Conservation (phyloP, 1,140 invertebrate species). For the Atta colombica region DNA sequence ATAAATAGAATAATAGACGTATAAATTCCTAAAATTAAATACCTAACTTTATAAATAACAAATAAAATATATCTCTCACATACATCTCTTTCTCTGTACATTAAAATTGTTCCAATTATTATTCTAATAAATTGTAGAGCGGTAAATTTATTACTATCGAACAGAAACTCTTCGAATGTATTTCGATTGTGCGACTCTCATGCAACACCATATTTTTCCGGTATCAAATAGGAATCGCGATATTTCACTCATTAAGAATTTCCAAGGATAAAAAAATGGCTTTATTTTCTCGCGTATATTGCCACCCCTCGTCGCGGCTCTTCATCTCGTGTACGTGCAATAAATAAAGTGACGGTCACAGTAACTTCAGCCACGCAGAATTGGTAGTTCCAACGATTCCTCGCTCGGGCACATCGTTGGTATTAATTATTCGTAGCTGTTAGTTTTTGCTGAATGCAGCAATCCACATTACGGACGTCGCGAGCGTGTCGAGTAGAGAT, state of each 20-base stretch:
- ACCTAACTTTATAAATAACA: not conserved
- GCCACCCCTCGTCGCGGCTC: conserved; percentile 35
- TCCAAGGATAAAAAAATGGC: conserved; percentile 54
- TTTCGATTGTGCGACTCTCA: conserved; percentile 1
- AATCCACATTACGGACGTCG: conserved; percentile 43
- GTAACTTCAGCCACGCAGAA: conserved; percentile 47
- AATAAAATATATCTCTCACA: not conserved
- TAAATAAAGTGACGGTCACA: conserved; percentile 58
- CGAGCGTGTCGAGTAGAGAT: not conserved
- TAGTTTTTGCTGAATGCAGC: conserved; percentile 56
- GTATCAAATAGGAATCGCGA: conserved; percentile 15
- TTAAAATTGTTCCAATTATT: conserved; percentile 4
- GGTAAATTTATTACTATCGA: conserved; percentile 8
- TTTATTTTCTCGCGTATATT: conserved; percentile 37
- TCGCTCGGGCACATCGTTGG: not conserved
- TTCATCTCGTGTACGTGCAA: conserved; percentile 39
- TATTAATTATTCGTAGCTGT: conserved; percentile 56
- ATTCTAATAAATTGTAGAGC: not conserved
- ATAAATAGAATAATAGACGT: not conserved
- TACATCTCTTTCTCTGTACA: not conserved
- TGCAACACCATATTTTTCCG: not conserved
- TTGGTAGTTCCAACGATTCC: conserved; percentile 28
- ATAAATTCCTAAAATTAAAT: not conserved
- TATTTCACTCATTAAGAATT: conserved; percentile 60
- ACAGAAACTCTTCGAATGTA: not conserved